Evolutionary conservation across 2,888 invertebrate genomes (phyloP), one percentile per base, ranked within the genome.

Genomic region (Acanthosepion esculentum): DNA sequence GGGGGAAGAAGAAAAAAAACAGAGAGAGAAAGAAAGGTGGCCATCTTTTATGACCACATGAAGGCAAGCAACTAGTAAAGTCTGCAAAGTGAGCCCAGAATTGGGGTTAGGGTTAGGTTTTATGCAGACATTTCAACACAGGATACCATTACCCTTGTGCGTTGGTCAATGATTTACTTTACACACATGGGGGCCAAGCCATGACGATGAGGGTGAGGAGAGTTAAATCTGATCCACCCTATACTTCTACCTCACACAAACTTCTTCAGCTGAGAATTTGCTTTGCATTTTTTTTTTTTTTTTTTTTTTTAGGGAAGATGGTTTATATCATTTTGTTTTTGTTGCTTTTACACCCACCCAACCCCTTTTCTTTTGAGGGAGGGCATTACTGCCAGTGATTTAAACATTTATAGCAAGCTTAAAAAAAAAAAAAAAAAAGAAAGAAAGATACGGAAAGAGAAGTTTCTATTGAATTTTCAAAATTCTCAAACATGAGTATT

Each of bases 41-140:
- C 78, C 78, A 78, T 78, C 78, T 78, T 78, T n/a, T 33, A 78
- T n/a, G 78, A 33, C 78, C 78, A 78, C 78, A 78, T 78, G 78
- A 78, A 78, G 78, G n/a, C 78, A 78, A 78, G n/a, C n/a, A 33
- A 78, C 23, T 78, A 33, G n/a, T 33, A 78, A 33, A 78, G 78
- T 78, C n/a, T 78, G 78, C 78, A 78, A 78, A 12, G 33, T 78
- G 78, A 78, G n/a, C 78, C 78, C n/a, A 78, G n/a, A 78, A n/a
- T 33, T 26, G 26, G 29, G 26, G 48, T 26, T 10, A 23, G 53
- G 18, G 93, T n/a, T 93, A 29, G n/a, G n/a, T 48, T 93, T 93
- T 93, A 53, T 93, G 93, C 93, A 48, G 53, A 93, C 93, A 50
- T 93, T 93, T 93, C 93, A 93, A 93, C 93, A 93, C 53, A 53